These are phyloP conservation scores for Dinomys branickii DNA, from an alignment of 2,113 vertebrate genomes.

Conservation along the genomic window DNA sequence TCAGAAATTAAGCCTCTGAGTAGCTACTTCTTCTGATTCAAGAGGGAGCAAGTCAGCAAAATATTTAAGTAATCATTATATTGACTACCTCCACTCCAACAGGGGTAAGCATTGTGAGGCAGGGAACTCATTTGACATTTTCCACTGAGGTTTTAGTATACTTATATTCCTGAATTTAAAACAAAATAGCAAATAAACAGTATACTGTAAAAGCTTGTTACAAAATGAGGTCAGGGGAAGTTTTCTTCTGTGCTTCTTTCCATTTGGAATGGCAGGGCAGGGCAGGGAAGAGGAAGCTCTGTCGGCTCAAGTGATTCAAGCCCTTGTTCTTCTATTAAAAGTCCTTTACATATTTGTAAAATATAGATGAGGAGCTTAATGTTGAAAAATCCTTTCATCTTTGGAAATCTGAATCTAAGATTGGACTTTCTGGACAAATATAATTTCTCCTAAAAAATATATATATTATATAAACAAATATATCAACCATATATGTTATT, in stretches of 20 bases:
- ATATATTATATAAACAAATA: neutral
- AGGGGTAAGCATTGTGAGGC: constrained; percentile 15
- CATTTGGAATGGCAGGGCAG: neutral
- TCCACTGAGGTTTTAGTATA: neutral
- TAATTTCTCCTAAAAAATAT: neutral
- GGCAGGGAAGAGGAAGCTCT: neutral
- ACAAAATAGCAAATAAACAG: constrained; percentile 30
- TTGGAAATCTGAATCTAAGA: neutral
- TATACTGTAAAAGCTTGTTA: constrained; percentile 3
- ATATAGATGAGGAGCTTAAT: neutral
- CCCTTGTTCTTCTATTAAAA: neutral
- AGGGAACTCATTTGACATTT: neutral
- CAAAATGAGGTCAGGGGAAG: neutral
- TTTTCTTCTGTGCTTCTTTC: neutral
- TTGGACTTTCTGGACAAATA: neutral
- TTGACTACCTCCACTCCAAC: neutral
- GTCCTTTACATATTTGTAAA: neutral
- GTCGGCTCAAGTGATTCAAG: neutral
- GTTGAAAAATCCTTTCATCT: neutral
- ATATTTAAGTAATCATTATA: constrained; percentile 29
- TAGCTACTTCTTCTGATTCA: constrained; percentile 49
- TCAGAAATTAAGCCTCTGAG: constrained; percentile 56
- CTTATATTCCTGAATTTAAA: constrained; percentile 46
- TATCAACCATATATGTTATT: neutral
- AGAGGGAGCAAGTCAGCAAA: constrained; percentile 54